Percentiles rank a stretch among this genome's conserved stretches.
Evolutionary conservation across 1,140 invertebrate species (phyloP).

Genomic region (Tetramorium alpestre): DNA sequence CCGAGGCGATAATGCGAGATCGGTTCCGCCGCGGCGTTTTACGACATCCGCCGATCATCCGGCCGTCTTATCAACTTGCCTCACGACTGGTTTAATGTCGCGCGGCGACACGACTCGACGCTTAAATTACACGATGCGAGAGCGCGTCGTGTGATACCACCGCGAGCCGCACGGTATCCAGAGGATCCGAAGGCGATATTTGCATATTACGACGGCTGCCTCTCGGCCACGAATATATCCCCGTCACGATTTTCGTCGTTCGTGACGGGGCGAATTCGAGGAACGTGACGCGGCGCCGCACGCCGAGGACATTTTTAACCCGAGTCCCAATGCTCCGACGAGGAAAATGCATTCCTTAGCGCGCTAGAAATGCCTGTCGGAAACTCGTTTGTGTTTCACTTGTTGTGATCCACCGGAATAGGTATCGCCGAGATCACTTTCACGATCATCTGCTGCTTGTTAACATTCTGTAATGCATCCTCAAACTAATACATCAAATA

Average conservation of each 20-base stretch:
- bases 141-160: not conserved
- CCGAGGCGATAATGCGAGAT: not conserved
- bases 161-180: not conserved
- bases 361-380: not conserved
- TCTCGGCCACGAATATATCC: conserved; percentile 1
- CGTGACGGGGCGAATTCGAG: conserved; percentile 32
- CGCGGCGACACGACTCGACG: conserved; percentile 26
- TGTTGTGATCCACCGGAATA: not conserved
- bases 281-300: conserved; percentile 38
- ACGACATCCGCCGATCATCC: conserved; percentile 3
- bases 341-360: not conserved
- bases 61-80: conserved; percentile 17
- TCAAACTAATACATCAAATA: not conserved
- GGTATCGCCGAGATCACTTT: too few relatives aligned
- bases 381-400: not conserved
- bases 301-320: conserved; percentile 25
- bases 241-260: conserved; percentile 48
- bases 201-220: conserved; percentile 24
- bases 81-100: conserved; percentile 37
- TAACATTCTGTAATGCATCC: not conserved
- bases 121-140: conserved; percentile 36
- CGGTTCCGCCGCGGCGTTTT: not conserved
- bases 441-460: not conserved
- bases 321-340: not conserved
- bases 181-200: not conserved